Evolutionary conservation across 1,140 invertebrate genomes (phyloP).

Genomic region (Gonioctena quinquepunctata): DNA sequence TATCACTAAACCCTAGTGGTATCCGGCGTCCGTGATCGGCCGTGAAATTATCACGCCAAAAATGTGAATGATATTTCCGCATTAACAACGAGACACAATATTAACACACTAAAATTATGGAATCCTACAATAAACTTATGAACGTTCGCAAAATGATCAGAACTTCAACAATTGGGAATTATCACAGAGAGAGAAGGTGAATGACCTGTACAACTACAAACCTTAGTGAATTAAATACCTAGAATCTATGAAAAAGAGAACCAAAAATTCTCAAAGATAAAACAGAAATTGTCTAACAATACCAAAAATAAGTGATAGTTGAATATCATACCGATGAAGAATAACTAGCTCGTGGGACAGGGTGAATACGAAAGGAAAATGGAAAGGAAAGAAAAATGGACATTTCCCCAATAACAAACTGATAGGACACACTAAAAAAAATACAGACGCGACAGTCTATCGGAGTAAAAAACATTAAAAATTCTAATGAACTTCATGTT

Average conservation of each 20-base stretch:
- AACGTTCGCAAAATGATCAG: too few species aligned
- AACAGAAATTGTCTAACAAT: slow-evolving; percentile 22
- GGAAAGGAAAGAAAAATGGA: slow-evolving; percentile 28
- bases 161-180: slow-evolving; percentile 42
- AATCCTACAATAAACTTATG: too few species aligned
- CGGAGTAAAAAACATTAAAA: slow-evolving; percentile 26
- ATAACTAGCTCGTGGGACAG: slow-evolving; percentile 13
- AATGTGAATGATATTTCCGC: too few species aligned
- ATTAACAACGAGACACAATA: too few species aligned
- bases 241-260: slow-evolving; percentile 27
- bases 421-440: slow-evolving; percentile 18
- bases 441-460: slow-evolving; percentile 10
- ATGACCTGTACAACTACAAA: slow-evolving; percentile 19
- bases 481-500: slow-evolving; percentile 28
- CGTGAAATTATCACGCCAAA: too few species aligned
- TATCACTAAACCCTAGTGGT: too few species aligned
- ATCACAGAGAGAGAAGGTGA: slow-evolving; percentile 16
- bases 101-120: too few species aligned
- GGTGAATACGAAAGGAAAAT: slow-evolving; percentile 19
- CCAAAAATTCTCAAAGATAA: slow-evolving; percentile 25
- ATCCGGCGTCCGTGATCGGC: too few species aligned
- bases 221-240: slow-evolving; percentile 15
- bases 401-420: slow-evolving; percentile 23
- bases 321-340: slow-evolving; percentile 25
- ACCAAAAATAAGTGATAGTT: slow-evolving; percentile 14